phyloP scores from a whole-genome alignment of 2,797 vertebrate genomes.

The Pteropus rufus region DNA sequence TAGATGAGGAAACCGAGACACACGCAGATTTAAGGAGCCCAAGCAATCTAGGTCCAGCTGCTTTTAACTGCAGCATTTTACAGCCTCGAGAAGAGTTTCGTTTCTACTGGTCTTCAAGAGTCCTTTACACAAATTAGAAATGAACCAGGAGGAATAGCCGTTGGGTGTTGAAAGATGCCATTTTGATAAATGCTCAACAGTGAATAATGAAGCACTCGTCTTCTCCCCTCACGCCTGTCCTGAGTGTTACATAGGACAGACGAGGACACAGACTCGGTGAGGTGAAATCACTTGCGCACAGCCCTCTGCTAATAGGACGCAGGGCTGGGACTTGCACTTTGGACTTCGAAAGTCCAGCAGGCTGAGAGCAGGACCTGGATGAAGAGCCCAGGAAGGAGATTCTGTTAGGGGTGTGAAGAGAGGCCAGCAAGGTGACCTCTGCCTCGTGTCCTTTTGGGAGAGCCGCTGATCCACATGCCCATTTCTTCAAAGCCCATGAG shows the following conservation, averaged over 20 bases:
- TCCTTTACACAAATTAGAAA: background rate
- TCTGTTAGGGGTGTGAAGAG: background rate
- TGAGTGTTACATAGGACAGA: rapidly evolving
- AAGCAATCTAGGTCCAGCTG: background rate
- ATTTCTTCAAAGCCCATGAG: background rate
- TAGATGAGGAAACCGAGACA: background rate
- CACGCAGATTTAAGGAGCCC: background rate
- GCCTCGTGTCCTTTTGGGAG: rapidly evolving
- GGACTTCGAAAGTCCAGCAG: background rate
- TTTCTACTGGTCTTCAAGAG: background rate
- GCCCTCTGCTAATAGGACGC: background rate
- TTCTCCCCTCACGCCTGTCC: background rate
- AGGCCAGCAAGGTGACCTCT: background rate
- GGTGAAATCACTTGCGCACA: background rate
- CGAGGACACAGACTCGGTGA: rapidly evolving
- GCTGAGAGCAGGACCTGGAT: background rate
- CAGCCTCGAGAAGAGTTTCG: background rate
- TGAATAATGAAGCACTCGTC: background rate
- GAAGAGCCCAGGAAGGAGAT: background rate
- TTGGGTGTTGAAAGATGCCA: background rate
- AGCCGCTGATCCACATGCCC: rapidly evolving
- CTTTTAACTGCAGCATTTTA: background rate
- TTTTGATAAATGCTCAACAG: background rate
- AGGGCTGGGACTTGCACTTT: rapidly evolving
- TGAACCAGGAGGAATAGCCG: background rate